phyloP scores from a whole-genome alignment of 2,888 invertebrate genomes.

The Limnephilus auricula region DNA sequence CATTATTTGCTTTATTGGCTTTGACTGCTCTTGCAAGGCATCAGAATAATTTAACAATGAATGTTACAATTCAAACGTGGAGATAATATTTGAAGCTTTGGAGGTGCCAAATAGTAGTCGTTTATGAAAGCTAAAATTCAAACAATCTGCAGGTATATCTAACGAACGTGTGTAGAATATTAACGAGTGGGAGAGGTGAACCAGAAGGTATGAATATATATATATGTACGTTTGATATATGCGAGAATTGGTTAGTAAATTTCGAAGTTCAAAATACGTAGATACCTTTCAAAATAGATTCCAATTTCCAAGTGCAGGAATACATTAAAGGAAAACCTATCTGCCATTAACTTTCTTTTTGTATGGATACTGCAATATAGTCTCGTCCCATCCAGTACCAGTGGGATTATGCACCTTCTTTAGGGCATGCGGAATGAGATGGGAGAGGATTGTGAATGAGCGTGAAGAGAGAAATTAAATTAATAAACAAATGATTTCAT shows the following conservation, averaged over 20 bases:
- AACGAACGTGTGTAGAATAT: background rate
- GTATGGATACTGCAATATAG: background rate
- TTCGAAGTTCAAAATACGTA: background rate
- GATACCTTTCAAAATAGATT: background rate
- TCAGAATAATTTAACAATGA: conserved; percentile 30
- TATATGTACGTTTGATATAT: background rate
- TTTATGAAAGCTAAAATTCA: background rate
- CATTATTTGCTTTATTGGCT: conserved; percentile 54
- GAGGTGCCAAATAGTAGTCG: background rate
- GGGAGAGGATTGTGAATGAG: too few species aligned
- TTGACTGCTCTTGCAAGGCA: conserved; percentile 30
- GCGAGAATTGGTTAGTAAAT: background rate
- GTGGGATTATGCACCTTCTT: background rate
- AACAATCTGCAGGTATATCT: background rate
- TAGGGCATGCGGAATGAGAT: too few species aligned
- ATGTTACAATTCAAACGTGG: conserved; percentile 5
- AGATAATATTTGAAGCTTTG: conserved; percentile 4
- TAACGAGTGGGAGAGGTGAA: background rate
- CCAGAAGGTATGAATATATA: background rate
- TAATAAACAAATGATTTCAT: background rate
- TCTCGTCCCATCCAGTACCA: background rate
- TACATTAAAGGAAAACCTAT: background rate
- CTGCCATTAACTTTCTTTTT: background rate
- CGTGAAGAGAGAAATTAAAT: too few species aligned
- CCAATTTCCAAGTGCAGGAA: background rate